These are phyloP conservation scores for Synodontis membranacea DNA, from an alignment of 2,113 vertebrate species.

Conservation along the genomic window DNA sequence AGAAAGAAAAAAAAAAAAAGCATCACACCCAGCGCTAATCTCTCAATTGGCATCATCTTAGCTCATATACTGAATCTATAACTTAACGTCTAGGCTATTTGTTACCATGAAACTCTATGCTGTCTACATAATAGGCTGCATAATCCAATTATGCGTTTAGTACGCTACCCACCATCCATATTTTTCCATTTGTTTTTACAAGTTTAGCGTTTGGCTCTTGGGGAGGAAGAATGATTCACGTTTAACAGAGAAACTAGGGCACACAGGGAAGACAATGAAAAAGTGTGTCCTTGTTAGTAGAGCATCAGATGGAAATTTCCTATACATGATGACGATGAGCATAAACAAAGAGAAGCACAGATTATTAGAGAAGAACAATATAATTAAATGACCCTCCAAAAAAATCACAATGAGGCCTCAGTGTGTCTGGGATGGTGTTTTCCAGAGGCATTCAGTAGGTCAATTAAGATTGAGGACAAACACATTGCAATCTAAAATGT, in stretches of 20 bases:
- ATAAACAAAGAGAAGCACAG: neutral
- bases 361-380: constrained; percentile 57
- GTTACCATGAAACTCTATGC: neutral
- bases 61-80: neutral
- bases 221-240: neutral
- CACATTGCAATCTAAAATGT: neutral
- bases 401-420: constrained; percentile 57
- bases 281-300: constrained; percentile 71
- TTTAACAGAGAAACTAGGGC: neutral
- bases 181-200: neutral
- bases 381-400: neutral
- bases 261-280: constrained; percentile 36
- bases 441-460: neutral
- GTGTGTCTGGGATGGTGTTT: constrained; percentile 27
- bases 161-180: neutral
- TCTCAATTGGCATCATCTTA: neutral
- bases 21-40: neutral
- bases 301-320: constrained; percentile 59
- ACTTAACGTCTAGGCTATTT: neutral
- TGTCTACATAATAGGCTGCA: neutral
- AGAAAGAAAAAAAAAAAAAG: no score
- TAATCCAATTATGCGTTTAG: neutral
- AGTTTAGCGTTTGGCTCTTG: neutral
- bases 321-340: constrained; percentile 49
- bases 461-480: neutral